phyloP scores from a whole-genome alignment of 1,140 invertebrate genomes.

The Drosophila jambulina region DNA sequence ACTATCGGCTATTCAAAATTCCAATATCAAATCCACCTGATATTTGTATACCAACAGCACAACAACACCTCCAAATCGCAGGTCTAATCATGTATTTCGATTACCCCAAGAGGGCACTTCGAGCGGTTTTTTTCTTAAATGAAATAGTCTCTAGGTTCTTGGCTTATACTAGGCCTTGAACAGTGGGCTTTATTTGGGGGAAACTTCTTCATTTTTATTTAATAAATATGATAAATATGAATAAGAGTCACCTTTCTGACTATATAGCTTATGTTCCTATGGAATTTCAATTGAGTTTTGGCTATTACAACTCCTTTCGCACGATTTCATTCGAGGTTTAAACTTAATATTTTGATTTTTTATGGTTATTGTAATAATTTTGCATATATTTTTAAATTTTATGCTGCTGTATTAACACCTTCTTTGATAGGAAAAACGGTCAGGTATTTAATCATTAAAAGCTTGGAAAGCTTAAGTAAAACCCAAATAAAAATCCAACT shows the following conservation, averaged over 20 bases:
- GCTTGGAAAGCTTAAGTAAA: background rate
- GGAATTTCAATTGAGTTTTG: background rate
- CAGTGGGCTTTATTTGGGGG: background rate
- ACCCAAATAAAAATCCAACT: background rate
- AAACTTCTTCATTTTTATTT: background rate
- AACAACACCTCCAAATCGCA: conserved; percentile 4
- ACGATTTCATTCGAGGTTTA: background rate
- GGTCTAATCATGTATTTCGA: conserved; percentile 21
- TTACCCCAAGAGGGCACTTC: conserved; percentile 19
- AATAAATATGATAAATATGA: too few relatives aligned
- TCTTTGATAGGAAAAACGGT: background rate
- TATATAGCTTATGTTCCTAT: background rate
- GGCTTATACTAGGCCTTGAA: background rate
- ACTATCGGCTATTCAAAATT: conserved; percentile 36
- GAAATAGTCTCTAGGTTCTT: background rate
- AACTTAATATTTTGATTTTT: background rate
- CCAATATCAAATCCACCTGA: conserved; percentile 30
- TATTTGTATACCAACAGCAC: background rate
- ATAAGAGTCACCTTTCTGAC: background rate
- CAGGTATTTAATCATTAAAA: background rate
- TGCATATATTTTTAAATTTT: background rate
- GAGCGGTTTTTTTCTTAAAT: conserved; percentile 7
- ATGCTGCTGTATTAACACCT: background rate
- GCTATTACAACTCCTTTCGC: background rate
- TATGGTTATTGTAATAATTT: background rate